Base-by-base conservation (phyloP, 2,113 vertebrate genomes). In the Psephotus haematonotus region DNA sequence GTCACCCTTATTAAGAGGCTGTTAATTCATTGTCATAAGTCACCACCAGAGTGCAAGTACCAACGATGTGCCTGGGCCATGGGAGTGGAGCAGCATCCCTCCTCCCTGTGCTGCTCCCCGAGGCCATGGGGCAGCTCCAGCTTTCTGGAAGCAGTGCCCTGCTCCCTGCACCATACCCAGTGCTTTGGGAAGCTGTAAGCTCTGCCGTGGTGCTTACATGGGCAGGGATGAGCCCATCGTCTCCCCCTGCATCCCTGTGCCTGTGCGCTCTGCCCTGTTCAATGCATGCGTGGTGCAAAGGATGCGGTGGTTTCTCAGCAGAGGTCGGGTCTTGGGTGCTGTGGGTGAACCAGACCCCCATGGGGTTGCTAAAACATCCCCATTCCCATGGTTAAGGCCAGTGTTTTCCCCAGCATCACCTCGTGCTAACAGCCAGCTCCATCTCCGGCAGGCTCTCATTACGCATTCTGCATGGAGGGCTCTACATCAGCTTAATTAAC, bases 401-500 rank as follows among this genome's bases (percentile, higher is more conserved):
- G 25, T 0, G 2, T 84, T 91, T 84, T 44, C 22, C 16, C 18
- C 52, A 50, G 63, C 27, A 39, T 57, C 74, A 25, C 31, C 35
- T 89, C 75, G 39, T 2, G 6, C 55, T 84, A 24, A n/a, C 7
- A 79, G 49, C 71, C 88, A 80, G 71, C 55, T 90, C 69, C 1
- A 0, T 35, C 75, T 65, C 39, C 1, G 8, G 67, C 92, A 95
- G 90, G 43, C 25, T 81, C 92, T 96, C 88, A 93, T 97, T 95
- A 78, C 0, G 81, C 62, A 94, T 96, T 96, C 93, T 68, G 91
- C 62, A 28, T 35, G 68, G 93, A 77, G 81, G 47, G 63, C 79
- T 57, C 82, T 23, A 4, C 94, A 93, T 92, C 95, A 90, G 89
- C 93, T 92, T 97, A 97, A 97, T 97, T 97, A 97, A 96, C 95